A percentile compares a stretch with the other conserved stretches of the same genome.
Evolutionary conservation across 2,797 vertebrate species (phyloP).

Genomic region (Pteronotus mesoamericanus): DNA sequence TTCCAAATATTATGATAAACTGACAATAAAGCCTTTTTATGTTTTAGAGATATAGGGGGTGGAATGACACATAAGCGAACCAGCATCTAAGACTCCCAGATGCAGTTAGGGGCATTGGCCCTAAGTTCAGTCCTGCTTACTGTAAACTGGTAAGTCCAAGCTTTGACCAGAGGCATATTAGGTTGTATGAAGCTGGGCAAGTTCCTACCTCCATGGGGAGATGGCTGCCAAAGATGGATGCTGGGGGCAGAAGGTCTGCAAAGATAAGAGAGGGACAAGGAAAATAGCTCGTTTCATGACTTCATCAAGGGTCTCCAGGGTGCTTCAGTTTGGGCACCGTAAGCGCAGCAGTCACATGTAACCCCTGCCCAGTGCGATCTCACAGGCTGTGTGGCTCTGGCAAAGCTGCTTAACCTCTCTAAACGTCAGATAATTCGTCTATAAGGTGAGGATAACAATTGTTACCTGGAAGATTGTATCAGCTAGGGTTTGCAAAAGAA

Average conservation of each 20-base stretch:
- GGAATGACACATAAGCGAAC: neutral
- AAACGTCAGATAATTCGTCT: neutral
- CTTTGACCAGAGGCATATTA: neutral
- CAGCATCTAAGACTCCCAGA: neutral
- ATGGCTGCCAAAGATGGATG: neutral
- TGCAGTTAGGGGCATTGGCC: neutral
- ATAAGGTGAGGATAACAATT: neutral
- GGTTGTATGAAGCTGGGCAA: neutral
- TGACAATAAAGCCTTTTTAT: neutral
- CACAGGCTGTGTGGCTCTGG: neutral
- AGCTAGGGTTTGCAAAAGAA: neutral
- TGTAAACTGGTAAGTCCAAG: neutral
- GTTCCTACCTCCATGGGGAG: neutral
- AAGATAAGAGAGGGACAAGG: neutral
- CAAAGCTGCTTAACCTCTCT: conserved; percentile 13
- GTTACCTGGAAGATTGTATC: neutral
- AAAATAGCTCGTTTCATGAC: neutral
- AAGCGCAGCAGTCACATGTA: neutral
- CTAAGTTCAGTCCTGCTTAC: neutral
- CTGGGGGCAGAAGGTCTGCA: neutral
- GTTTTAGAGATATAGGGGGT: neutral
- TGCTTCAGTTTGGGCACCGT: neutral
- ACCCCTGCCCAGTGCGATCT: neutral
- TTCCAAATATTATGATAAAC: neutral
- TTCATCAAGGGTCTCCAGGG: neutral